A percentile compares a stretch with the other conserved stretches of the same genome.
phyloP scores from a whole-genome alignment of 2,113 vertebrate genomes.

The Antidorcas marsupialis region DNA sequence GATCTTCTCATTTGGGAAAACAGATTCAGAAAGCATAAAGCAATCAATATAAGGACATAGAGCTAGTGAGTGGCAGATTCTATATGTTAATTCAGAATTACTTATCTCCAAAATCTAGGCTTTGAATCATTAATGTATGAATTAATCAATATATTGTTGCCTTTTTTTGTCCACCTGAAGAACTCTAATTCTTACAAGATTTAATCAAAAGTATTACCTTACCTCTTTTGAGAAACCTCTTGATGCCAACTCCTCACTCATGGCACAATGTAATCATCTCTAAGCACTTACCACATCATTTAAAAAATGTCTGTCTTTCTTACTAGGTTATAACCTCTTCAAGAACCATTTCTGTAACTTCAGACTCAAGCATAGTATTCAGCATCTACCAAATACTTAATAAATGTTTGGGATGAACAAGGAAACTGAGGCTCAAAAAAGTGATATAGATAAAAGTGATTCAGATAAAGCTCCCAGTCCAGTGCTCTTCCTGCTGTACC shows the following conservation, averaged over 20 bases:
- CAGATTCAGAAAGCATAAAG: not conserved
- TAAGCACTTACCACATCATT: not conserved
- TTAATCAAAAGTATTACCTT: not conserved
- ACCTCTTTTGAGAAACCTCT: not conserved
- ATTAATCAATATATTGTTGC: not conserved
- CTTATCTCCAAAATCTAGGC: not conserved
- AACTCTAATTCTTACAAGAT: not conserved
- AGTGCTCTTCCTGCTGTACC: not conserved
- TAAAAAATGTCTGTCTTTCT: not conserved
- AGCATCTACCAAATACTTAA: slow-evolving; percentile 31
- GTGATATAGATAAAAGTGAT: not conserved
- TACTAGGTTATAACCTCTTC: not conserved
- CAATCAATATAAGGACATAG: not conserved
- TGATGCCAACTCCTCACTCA: not conserved
- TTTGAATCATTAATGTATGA: not conserved
- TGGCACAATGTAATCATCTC: not conserved
- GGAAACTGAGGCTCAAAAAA: slow-evolving; percentile 18
- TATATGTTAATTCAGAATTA: slow-evolving; percentile 9
- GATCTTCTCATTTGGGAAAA: not conserved
- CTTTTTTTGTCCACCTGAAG: not conserved
- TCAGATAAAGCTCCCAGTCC: not conserved
- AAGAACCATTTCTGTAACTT: slow-evolving; percentile 1
- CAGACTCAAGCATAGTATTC: not conserved
- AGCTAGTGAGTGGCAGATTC: not conserved
- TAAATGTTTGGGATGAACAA: slow-evolving; percentile 34